Evolutionary conservation across 2,888 invertebrate species (phyloP), one percentile per base, ranked within the genome.

Genomic region (Drosophila rubida): DNA sequence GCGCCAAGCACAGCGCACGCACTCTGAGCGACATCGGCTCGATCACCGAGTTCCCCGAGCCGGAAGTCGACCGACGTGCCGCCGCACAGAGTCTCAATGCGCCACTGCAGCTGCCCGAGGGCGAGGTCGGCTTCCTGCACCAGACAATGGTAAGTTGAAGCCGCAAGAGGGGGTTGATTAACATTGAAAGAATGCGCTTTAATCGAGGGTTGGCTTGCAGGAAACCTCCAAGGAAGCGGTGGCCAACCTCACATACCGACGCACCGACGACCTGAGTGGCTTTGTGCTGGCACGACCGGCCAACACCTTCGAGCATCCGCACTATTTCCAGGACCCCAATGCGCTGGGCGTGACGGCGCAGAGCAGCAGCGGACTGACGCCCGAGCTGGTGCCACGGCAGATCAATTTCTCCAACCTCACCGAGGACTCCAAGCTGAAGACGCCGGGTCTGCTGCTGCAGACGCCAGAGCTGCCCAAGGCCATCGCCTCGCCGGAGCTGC

Each of bases 11-110:
- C 57, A 95, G 95, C 48, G 95, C 94, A 0, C 93, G 95, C 39
- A 95, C 95, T 0, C 92, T 95, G 4, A 95, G 95, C 87, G 95
- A 95, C 77, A 94, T 96, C 62, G 93, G 95, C 0, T 95, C 95
- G 0, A 94, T 96, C 88, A 94, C 95, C 0, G 96, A 96, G 75
- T 94, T 94, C 65, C 95, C 95, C 68, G 95, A 95, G 76, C 93
- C 94, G 50, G 95, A 95, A 83, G 93, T 94, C 59, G 93, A 93
- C 90, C 92, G 94, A 5, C 93, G 93, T 0, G 94, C 93, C 6
- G 81, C 79, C 1, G 71, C 73, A 53, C 85, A 78, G 7, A 82
- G 87, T 22, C 61, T 77, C 0, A 88, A 84, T 9, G 89, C 90
- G 2, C 90, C 91, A 0, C 70, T 91, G 0, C 64, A 84, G 30